A percentile compares a stretch with the other conserved stretches of the same genome.
Evolutionary conservation across 2,113 vertebrate genomes (phyloP).

Genomic region (Coptodon bakossiorum): DNA sequence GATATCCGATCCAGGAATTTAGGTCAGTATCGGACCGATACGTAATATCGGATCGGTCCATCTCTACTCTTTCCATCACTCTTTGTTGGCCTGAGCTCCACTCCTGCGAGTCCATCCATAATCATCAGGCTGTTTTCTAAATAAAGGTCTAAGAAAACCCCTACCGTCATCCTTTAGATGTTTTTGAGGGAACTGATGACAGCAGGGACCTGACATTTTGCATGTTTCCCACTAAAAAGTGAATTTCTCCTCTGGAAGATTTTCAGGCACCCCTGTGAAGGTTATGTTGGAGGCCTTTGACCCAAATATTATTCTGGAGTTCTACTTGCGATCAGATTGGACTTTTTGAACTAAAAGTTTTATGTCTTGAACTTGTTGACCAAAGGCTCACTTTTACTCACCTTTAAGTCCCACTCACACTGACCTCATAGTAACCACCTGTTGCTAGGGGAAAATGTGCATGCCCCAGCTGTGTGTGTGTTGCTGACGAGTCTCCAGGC

Average conservation of each 20-base stretch:
- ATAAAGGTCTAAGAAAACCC: background rate
- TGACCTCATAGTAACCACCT: background rate
- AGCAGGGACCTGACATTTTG: background rate
- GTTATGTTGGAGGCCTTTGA: fast-evolving
- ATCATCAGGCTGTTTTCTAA: no score
- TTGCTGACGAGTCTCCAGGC: background rate
- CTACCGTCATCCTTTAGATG: background rate
- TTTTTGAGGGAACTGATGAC: background rate
- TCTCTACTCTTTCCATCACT: background rate
- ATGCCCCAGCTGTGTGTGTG: fast-evolving
- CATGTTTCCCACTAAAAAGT: background rate
- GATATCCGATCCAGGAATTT: no score
- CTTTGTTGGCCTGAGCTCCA: fast-evolving
- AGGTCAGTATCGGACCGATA: no score
- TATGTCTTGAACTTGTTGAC: background rate
- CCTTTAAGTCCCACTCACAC: background rate
- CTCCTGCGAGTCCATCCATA: background rate
- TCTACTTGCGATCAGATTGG: background rate
- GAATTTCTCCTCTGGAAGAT: background rate
- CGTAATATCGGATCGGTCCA: no score
- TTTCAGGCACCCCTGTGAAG: background rate
- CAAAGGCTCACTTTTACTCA: background rate
- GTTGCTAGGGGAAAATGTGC: background rate
- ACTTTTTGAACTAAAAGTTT: background rate
- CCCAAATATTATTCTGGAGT: background rate